Evolutionary conservation across 2,113 vertebrate species (phyloP).

Genomic region (Aptenodytes patagonicus): DNA sequence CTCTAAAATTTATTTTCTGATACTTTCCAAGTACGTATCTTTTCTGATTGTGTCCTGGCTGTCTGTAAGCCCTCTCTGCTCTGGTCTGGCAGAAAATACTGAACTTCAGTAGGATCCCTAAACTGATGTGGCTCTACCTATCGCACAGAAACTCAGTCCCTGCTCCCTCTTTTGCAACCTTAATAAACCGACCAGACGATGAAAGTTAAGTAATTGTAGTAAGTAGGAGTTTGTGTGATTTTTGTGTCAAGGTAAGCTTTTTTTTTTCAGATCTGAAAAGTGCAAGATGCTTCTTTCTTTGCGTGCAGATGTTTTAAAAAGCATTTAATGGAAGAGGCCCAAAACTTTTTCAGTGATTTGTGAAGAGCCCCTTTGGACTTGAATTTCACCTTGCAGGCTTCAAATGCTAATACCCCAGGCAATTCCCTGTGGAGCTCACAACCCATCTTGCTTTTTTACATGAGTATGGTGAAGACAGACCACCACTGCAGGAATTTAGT

Average conservation of each 20-base stretch:
- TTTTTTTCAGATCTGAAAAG: neutral
- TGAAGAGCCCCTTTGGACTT: conserved; percentile 16
- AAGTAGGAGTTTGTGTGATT: neutral
- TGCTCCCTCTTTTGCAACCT: neutral
- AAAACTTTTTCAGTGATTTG: neutral
- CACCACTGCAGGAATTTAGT: neutral
- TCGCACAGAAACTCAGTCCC: neutral
- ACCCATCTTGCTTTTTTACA: neutral
- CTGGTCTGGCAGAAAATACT: neutral
- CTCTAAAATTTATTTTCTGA: neutral
- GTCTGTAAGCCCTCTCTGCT: neutral
- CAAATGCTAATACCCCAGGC: neutral
- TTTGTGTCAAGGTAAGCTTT: neutral
- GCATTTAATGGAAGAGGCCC: neutral
- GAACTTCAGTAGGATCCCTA: neutral
- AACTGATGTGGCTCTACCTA: neutral
- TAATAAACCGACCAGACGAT: neutral
- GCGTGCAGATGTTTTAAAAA: conserved; percentile 36
- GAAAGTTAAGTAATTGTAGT: neutral
- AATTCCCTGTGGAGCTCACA: neutral
- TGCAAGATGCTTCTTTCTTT: neutral
- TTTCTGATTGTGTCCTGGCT: neutral
- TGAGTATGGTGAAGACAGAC: neutral
- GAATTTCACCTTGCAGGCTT: conserved; percentile 14
- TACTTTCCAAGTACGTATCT: conserved; percentile 8